Percentiles rank a stretch among this genome's conserved stretches.
These are phyloP conservation scores for Tridacna gigas DNA, from an alignment of 2,888 invertebrate species.

Conservation along the genomic window DNA sequence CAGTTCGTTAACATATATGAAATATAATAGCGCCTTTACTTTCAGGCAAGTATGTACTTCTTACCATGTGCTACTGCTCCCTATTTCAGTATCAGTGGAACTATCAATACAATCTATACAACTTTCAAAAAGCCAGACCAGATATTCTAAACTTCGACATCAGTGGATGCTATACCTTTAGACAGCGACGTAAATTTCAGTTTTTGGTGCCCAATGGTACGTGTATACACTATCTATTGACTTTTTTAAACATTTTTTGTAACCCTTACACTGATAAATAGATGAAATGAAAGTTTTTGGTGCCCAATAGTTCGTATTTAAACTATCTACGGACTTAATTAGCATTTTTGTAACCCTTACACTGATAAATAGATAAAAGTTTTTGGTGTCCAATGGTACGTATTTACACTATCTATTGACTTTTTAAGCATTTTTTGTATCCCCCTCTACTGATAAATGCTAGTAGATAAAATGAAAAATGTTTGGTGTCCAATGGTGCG, in stretches of 20 bases:
- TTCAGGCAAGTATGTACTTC: too few relatives aligned
- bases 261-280: too few relatives aligned
- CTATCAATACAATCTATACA: constrained; percentile 71
- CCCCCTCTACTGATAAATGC: too few relatives aligned
- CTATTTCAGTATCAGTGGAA: constrained; percentile 52
- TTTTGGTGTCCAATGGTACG: constrained; percentile 46
- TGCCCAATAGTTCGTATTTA: too few relatives aligned
- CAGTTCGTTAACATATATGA: too few relatives aligned
- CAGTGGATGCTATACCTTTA: constrained; percentile 68
- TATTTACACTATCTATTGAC: neutral
- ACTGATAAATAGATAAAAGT: constrained; percentile 56
- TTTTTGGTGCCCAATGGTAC: constrained; percentile 49
- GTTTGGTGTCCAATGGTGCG: too few relatives aligned
- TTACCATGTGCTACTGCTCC: neutral
- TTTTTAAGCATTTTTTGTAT: neutral
- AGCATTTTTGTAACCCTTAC: too few relatives aligned
- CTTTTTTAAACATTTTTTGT: neutral
- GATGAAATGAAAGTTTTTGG: too few relatives aligned
- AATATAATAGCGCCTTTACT: too few relatives aligned
- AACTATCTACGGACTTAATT: too few relatives aligned
- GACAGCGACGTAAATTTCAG: constrained; percentile 67
- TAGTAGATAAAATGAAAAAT: too few relatives aligned
- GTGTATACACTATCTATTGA: neutral
- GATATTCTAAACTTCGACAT: constrained; percentile 72
- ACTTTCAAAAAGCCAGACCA: constrained; percentile 68